A percentile compares a stretch with the other conserved stretches of the same genome.
Conservation (phyloP, 2,888 invertebrate genomes). For the Neuroscelio doddi region DNA sequence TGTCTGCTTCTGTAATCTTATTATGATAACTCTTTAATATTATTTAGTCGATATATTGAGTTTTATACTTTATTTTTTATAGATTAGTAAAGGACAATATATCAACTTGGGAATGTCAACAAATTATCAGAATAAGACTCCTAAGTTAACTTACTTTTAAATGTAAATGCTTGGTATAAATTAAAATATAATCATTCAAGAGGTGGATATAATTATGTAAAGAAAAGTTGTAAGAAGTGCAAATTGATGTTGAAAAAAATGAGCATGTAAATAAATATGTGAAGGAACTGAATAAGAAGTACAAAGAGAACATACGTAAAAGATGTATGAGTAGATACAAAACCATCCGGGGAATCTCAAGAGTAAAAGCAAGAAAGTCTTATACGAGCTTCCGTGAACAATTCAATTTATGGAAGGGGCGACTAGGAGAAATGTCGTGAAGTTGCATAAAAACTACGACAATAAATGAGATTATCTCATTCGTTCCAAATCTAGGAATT, state of each 20-base stretch:
- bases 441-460: slow-evolving; percentile 39
- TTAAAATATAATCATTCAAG: too few relatives aligned
- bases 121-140: too few relatives aligned
- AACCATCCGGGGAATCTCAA: slow-evolving; percentile 46
- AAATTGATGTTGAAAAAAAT: slow-evolving; percentile 21
- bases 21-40: too few relatives aligned
- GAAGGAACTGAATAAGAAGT: slow-evolving; percentile 15
- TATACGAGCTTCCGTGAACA: slow-evolving; percentile 45
- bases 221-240: not conserved
- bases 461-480: slow-evolving; percentile 22
- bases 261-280: slow-evolving; percentile 17
- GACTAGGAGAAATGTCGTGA: slow-evolving; percentile 27
- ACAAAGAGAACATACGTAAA: slow-evolving; percentile 21
- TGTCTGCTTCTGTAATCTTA: too few relatives aligned
- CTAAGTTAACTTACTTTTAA: too few relatives aligned
- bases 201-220: too few relatives aligned
- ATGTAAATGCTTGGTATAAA: too few relatives aligned
- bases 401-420: slow-evolving; percentile 46
- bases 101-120: too few relatives aligned
- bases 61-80: too few relatives aligned
- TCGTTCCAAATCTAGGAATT: not conserved
- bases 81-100: too few relatives aligned
- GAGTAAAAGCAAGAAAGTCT: slow-evolving; percentile 42
- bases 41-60: too few relatives aligned
- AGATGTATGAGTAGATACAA: slow-evolving; percentile 36